phyloP scores from a whole-genome alignment of 2,113 vertebrate genomes.

The Herpailurus yagouaroundi region DNA sequence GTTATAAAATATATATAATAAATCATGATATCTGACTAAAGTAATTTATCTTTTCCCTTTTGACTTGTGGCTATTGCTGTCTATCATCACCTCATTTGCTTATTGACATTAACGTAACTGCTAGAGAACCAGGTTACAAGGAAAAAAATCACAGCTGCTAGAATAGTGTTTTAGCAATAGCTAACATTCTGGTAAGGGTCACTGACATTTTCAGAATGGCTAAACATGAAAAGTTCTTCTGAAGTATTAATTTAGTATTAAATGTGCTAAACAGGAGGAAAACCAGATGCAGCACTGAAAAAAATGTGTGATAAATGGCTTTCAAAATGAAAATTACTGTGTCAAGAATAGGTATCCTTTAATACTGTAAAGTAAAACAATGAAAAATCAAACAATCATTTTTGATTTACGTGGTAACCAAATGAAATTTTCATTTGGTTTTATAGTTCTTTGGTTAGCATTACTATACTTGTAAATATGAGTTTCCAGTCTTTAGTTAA shows the following conservation, averaged over 20 bases:
- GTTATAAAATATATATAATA: conserved; percentile 31
- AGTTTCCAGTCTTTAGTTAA: conserved; percentile 24
- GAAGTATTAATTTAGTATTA: neutral
- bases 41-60: neutral
- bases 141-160: neutral
- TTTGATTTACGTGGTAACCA: neutral
- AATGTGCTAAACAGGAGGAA: conserved; percentile 1
- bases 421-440: neutral
- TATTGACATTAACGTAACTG: neutral
- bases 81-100: conserved; percentile 13
- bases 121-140: neutral
- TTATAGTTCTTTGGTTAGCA: conserved; percentile 2
- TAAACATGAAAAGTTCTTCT: conserved; percentile 11
- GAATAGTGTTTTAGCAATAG: neutral
- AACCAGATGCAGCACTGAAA: neutral
- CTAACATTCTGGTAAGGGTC: neutral
- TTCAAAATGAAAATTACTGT: conserved; percentile 41
- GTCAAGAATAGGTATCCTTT: neutral
- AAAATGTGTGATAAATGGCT: neutral
- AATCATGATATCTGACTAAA: conserved; percentile 42
- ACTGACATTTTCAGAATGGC: conserved; percentile 16
- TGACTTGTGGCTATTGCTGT: neutral
- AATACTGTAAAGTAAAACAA: conserved; percentile 10
- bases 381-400: conserved; percentile 46
- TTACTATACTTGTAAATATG: neutral